Evolutionary conservation across 2,797 vertebrate species (phyloP).

Genomic region (Chromobotia macracanthus): DNA sequence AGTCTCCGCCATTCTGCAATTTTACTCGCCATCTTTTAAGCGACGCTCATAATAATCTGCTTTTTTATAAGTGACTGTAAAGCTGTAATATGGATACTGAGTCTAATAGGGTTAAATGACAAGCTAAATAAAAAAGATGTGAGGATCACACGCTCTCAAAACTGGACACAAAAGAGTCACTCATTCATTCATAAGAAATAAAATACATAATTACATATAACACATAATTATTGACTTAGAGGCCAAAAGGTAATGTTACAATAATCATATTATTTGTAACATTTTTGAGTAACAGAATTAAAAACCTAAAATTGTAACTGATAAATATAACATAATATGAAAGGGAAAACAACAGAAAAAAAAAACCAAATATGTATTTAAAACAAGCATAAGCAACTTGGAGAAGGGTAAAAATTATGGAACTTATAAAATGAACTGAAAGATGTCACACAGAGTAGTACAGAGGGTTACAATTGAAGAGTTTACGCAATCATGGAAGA

Average conservation of each 20-base stretch:
- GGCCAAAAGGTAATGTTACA: no score
- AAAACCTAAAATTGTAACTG: neutral
- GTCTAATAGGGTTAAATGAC: conserved; percentile 40
- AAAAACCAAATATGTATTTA: neutral
- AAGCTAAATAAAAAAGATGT: conserved; percentile 7
- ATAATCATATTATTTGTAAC: no score
- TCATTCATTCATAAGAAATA: conserved; percentile 6
- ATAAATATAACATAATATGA: neutral
- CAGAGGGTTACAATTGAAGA: conserved; percentile 18
- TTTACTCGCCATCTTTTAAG: neutral
- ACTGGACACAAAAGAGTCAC: neutral
- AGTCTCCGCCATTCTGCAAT: neutral
- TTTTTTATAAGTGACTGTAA: conserved; percentile 20
- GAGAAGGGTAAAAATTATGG: neutral
- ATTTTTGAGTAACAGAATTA: no score
- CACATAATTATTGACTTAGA: no score
- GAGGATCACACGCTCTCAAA: neutral
- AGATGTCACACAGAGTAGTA: conserved; percentile 6
- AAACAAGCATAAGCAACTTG: no score
- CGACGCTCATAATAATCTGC: conserved; percentile 5
- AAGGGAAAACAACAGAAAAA: neutral
- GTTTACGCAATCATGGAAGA: conserved; percentile 44
- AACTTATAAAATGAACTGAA: neutral
- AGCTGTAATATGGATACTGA: conserved; percentile 28
- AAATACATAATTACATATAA: neutral